Percentiles rank a stretch among this genome's conserved stretches.
Conservation (phyloP, 1,140 invertebrate species). For the Calycopis cecrops region DNA sequence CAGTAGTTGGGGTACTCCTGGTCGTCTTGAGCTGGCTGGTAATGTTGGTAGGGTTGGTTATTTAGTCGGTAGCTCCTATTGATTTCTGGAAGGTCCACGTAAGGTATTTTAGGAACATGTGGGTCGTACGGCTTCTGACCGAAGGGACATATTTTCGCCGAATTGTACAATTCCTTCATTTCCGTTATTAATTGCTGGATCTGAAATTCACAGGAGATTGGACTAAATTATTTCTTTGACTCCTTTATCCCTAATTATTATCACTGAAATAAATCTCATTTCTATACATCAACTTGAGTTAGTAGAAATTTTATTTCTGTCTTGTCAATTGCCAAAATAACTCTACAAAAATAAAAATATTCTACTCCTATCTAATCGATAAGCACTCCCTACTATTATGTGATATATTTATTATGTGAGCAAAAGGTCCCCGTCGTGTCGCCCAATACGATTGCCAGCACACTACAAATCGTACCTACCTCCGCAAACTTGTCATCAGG, state of each 20-base stretch:
- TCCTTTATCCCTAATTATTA: too few species aligned
- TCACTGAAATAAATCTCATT: too few species aligned
- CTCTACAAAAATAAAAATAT: too few species aligned
- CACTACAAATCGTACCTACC: constrained; percentile 61
- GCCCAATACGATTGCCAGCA: too few species aligned
- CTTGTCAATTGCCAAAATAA: too few species aligned
- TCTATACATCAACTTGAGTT: too few species aligned
- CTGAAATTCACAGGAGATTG: constrained; percentile 75
- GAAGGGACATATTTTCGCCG: constrained; percentile 82
- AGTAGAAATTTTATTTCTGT: too few species aligned
- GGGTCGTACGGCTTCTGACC: constrained; percentile 67
- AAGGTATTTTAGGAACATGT: constrained; percentile 40
- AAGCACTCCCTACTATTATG: too few species aligned
- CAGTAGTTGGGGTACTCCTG: constrained; percentile 73
- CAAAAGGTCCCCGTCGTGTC: too few species aligned
- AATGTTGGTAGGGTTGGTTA: constrained; percentile 50
- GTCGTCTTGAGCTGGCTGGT: constrained; percentile 35
- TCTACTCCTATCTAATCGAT: too few species aligned
- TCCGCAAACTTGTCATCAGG: constrained; percentile 85
- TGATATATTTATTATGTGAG: too few species aligned
- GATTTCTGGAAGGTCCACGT: constrained; percentile 30
- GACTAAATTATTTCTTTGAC: too few species aligned
- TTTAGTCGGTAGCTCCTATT: constrained; percentile 32
- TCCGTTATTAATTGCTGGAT: constrained; percentile 83
- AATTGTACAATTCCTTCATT: constrained; percentile 89